Percentiles rank a stretch among this genome's conserved stretches.
Evolutionary conservation across 2,888 invertebrate genomes (phyloP).

Genomic region (Microlaimidae sp.): DNA sequence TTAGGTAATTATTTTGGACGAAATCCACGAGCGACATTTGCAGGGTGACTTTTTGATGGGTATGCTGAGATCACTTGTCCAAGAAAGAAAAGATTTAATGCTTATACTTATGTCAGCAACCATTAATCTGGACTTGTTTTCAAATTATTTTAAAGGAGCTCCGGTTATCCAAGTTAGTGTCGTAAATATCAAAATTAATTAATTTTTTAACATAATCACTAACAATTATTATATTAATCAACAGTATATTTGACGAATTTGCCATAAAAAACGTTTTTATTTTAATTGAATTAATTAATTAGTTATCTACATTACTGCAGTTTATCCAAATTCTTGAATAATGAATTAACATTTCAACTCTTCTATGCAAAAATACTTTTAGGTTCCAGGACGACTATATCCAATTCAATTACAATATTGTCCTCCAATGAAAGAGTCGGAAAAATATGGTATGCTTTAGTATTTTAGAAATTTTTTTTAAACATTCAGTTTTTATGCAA

Average conservation of each 20-base stretch:
- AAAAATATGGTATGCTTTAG: no score
- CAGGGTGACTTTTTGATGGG: slow-evolving; percentile 86
- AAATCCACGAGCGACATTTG: slow-evolving; percentile 87
- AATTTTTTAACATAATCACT: not conserved
- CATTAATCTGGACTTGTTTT: slow-evolving; percentile 85
- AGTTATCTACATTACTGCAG: not conserved
- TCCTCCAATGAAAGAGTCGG: slow-evolving; percentile 43
- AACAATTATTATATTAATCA: not conserved
- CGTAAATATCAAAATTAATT: not conserved
- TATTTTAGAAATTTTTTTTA: no score
- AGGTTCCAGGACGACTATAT: slow-evolving; percentile 83
- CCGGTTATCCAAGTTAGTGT: slow-evolving; percentile 55
- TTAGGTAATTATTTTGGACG: slow-evolving; percentile 78
- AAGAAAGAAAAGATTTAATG: slow-evolving; percentile 60
- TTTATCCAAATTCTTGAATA: no score
- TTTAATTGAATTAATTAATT: not conserved
- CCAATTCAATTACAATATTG: slow-evolving; percentile 76
- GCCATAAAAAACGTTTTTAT: slow-evolving; percentile 3
- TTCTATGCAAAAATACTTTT: no score
- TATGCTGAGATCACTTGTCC: slow-evolving; percentile 72
- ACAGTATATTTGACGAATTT: no score
- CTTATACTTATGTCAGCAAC: slow-evolving; percentile 92
- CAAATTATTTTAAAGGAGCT: slow-evolving; percentile 69
- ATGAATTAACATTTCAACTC: no score
- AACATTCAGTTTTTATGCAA: no score